A percentile compares a stretch with the other conserved stretches of the same genome.
phyloP scores from a whole-genome alignment of 2,797 vertebrate genomes.

The Potorous gilbertii region DNA sequence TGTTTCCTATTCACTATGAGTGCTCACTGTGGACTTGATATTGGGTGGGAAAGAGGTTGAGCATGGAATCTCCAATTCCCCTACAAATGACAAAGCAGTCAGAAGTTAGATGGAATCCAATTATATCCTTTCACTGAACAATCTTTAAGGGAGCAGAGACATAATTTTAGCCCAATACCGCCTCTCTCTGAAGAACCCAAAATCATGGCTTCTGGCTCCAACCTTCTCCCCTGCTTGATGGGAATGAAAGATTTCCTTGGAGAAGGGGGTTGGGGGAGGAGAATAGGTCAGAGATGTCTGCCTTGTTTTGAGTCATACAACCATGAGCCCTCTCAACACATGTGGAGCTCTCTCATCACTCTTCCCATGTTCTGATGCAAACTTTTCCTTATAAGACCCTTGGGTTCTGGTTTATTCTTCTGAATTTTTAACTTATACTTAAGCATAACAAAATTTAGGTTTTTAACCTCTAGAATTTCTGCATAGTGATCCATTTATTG shows the following conservation, averaged over 20 bases:
- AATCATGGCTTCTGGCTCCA: too few species aligned
- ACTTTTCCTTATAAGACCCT: background rate
- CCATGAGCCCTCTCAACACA: background rate
- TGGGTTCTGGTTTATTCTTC: background rate
- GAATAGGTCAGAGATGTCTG: too few species aligned
- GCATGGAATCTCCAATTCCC: background rate
- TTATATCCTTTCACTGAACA: background rate
- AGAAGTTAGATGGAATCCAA: background rate
- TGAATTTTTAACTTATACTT: too few species aligned
- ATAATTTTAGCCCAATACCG: too few species aligned
- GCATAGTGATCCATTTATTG: background rate
- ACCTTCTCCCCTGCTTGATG: background rate
- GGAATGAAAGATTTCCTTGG: background rate
- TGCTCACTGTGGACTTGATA: too few species aligned
- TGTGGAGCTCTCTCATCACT: background rate
- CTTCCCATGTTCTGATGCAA: background rate
- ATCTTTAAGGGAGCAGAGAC: background rate
- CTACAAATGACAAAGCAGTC: background rate
- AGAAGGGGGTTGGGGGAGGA: too few species aligned
- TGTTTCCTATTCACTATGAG: background rate
- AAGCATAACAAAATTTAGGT: background rate
- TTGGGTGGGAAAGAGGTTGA: background rate
- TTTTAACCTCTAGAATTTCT: background rate
- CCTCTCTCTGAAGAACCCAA: background rate
- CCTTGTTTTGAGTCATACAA: too few species aligned